Conservation (phyloP, 2,797 vertebrate species). For the Paramormyrops hopkinsi region DNA sequence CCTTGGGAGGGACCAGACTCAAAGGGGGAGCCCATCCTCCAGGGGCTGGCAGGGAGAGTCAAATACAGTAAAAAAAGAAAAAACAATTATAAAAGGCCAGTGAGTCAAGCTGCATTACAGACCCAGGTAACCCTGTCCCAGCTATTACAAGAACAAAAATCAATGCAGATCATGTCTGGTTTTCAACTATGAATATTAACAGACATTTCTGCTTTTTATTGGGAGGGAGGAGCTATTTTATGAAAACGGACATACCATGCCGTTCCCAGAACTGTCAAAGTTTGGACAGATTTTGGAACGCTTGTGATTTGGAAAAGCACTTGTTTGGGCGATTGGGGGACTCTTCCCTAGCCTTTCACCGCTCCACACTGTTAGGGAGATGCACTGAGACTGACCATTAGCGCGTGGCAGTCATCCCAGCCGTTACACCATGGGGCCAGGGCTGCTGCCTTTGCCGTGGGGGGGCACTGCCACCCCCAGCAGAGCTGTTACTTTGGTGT, state of each 20-base stretch:
- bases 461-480: background rate
- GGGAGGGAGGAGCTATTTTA: background rate
- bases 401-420: background rate
- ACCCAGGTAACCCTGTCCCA: background rate
- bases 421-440: background rate
- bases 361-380: background rate
- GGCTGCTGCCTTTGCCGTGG: background rate
- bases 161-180: background rate
- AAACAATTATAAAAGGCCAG: too few relatives aligned
- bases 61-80: too few relatives aligned
- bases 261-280: background rate
- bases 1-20: too few relatives aligned
- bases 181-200: background rate
- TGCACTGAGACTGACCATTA: background rate
- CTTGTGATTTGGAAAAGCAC: background rate
- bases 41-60: too few relatives aligned
- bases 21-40: too few relatives aligned
- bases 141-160: background rate
- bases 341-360: background rate
- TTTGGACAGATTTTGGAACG: background rate
- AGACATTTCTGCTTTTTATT: background rate
- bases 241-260: background rate
- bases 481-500: conserved; percentile 1
- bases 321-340: background rate
- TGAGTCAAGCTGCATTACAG: background rate